phyloP scores from a whole-genome alignment of 2,888 invertebrate genomes.

The Tineola bisselliella region DNA sequence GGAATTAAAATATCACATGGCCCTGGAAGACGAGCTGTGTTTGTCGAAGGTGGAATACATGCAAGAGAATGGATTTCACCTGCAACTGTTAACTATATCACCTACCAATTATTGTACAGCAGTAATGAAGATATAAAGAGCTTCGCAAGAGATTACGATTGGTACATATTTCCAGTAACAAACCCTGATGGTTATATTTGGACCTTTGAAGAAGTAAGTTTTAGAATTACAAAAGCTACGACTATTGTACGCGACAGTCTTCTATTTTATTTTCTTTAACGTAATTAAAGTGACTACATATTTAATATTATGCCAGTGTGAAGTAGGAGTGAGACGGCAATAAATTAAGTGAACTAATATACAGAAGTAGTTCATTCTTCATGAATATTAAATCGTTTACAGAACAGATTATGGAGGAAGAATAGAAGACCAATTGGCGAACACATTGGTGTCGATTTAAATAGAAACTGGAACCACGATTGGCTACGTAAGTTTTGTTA shows the following conservation, averaged over 20 bases:
- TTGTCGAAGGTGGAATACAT: constrained; percentile 71
- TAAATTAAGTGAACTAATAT: too few species aligned
- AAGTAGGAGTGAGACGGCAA: too few species aligned
- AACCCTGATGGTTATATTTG: constrained; percentile 76
- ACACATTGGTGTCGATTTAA: constrained; percentile 72
- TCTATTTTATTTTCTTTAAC: too few species aligned
- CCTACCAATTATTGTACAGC: constrained; percentile 70
- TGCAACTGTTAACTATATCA: constrained; percentile 69
- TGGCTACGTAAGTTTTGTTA: constrained; percentile 61
- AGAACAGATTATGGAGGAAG: constrained; percentile 72
- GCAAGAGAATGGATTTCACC: constrained; percentile 81
- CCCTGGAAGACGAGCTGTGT: constrained; percentile 18
- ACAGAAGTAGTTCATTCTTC: too few species aligned
- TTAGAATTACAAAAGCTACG: too few species aligned
- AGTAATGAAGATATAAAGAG: constrained; percentile 43
- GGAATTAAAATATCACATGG: constrained; percentile 33
- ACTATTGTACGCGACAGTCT: not conserved
- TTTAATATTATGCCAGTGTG: too few species aligned
- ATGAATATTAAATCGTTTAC: not conserved
- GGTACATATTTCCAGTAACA: constrained; percentile 77
- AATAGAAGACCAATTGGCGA: constrained; percentile 43
- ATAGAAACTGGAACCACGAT: constrained; percentile 74
- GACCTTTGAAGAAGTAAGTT: constrained; percentile 52
- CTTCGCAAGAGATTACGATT: constrained; percentile 70
- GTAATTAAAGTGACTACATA: too few species aligned